These are phyloP conservation scores for Drosophila parvula DNA, from an alignment of 1,140 invertebrate species.

Conservation along the genomic window DNA sequence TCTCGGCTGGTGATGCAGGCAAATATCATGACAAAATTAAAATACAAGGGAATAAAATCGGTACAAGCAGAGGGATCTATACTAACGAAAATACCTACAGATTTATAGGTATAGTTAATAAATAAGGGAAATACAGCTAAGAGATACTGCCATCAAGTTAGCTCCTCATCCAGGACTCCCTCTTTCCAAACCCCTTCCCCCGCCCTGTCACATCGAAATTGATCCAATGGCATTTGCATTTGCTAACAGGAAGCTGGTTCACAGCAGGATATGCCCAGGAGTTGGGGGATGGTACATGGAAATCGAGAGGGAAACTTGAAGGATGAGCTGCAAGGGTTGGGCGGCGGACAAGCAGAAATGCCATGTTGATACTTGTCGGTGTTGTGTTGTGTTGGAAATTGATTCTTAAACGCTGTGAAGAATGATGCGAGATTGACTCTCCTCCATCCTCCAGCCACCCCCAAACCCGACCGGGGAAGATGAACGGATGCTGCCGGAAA, in stretches of 20 bases:
- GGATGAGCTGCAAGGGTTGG: slow-evolving; percentile 6
- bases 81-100: too few species aligned
- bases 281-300: not conserved
- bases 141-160: too few species aligned
- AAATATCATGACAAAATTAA: too few species aligned
- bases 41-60: too few species aligned
- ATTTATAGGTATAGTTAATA: too few species aligned
- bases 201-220: slow-evolving; percentile 25
- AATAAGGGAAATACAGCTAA: too few species aligned
- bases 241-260: slow-evolving; percentile 19
- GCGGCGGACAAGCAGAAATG: slow-evolving; percentile 1
- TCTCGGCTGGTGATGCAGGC: too few species aligned
- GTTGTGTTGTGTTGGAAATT: slow-evolving; percentile 70
- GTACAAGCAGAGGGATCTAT: too few species aligned
- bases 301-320: slow-evolving; percentile 8
- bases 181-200: too few species aligned
- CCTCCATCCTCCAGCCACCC: not conserved
- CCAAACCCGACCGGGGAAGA: slow-evolving; percentile 10
- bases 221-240: slow-evolving; percentile 63
- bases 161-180: too few species aligned
- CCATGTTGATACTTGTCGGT: slow-evolving; percentile 54
- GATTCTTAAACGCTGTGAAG: slow-evolving; percentile 78
- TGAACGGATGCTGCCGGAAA: slow-evolving; percentile 38
- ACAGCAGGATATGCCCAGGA: not conserved
- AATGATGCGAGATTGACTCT: slow-evolving; percentile 73